These are phyloP conservation scores for Phalloptychus januarius DNA, from an alignment of 2,797 vertebrate genomes.

Conservation along the genomic window DNA sequence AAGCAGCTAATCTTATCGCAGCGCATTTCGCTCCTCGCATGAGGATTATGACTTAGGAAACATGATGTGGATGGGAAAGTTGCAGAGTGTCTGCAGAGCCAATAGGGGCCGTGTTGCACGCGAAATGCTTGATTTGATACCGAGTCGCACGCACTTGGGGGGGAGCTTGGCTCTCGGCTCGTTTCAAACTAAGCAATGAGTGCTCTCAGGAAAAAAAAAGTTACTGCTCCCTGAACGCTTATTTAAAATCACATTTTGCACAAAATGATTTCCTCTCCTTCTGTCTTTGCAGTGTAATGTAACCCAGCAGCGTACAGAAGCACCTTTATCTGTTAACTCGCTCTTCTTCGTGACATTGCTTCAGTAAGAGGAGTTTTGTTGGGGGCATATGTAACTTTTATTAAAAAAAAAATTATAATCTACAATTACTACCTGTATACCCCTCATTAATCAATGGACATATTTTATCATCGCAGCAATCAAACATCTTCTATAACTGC, in stretches of 20 bases:
- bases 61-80: conserved; percentile 22
- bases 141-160: conserved; percentile 5
- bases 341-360: background rate
- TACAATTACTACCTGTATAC: too few species aligned
- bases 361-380: background rate
- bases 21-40: background rate
- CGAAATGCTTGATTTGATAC: conserved; percentile 32
- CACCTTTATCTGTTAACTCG: too few species aligned
- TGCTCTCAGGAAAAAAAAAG: conserved; percentile 36
- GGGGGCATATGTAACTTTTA: too few species aligned
- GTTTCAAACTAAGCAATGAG: conserved; percentile 44
- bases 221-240: conserved; percentile 24
- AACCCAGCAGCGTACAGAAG: background rate
- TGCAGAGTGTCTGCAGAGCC: conserved; percentile 32
- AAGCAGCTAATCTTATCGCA: conserved; percentile 31
- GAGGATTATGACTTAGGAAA: conserved; percentile 26
- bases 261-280: conserved; percentile 30
- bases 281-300: conserved; percentile 47
- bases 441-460: background rate
- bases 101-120: conserved; percentile 1
- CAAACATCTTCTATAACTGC: background rate
- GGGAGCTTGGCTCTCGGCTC: conserved; percentile 30
- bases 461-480: background rate
- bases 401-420: too few species aligned
- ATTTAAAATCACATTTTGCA: conserved; percentile 37